Evolutionary conservation across 2,113 vertebrate genomes (phyloP), one percentile per base, ranked within the genome.

Genomic region (Progne subis): DNA sequence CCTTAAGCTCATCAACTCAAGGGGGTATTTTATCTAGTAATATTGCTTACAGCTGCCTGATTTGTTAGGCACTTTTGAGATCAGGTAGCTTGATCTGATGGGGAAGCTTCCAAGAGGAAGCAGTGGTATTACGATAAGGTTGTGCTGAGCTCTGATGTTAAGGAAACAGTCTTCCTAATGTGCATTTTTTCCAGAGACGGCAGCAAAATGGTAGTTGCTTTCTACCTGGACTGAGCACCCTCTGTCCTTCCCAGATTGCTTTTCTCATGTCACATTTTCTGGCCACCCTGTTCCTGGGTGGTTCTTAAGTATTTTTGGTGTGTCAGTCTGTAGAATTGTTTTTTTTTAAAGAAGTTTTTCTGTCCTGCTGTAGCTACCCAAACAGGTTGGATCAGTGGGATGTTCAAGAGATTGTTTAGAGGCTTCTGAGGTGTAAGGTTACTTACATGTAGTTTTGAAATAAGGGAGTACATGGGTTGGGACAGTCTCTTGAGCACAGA

Each of bases 241-340:
- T 84, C 64, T 90, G n/a, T 46, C 9, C 56, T 87, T 49, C 23
- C 24, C 9, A 31, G 20, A 3, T 21, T 32, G 16, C 19, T 74
- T 49, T 44, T 32, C 29, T 63, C 11, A 37, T 11, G 8, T 18
- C 31, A 17, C 4, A 0, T 47, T 65, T 84, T 81, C 41, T 84
- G n/a, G 21, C 47, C 5, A 34, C 1, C 0, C 18, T 69, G 46
- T 39, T 34, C 5, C 20, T 85, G 46, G 14, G 44, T 34, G 11
- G 37, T 57, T 90, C 4, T 50, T 14, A 14, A 32, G 9, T 12
- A 6, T 12, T 67, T 83, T 18, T 60, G 29, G 12, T 5, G 2
- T 72, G 34, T 79, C 71, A 37, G 19, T 57, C n/a, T 88, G 16
- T 71, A 18, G 29, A 53, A 64, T 19, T 65, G 41, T 11, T 34